Base-by-base conservation (phyloP, 2,797 vertebrate species). In the Pseudomugil gertrudae region DNA sequence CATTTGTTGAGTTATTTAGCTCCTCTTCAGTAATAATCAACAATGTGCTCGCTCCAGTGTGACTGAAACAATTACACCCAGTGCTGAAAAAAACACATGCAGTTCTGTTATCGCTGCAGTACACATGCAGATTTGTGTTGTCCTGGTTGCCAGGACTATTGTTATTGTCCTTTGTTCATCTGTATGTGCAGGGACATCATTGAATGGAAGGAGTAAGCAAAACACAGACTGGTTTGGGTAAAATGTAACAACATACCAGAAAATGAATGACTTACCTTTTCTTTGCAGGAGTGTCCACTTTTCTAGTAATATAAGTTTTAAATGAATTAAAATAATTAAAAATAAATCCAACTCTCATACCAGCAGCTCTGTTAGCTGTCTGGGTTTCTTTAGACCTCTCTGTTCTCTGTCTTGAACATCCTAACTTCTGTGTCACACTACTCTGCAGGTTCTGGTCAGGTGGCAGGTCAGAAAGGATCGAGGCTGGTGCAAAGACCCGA, bases 1-100 rank as follows among this genome's bases (percentile, higher is more conserved):
- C 87, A 93, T 93, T 52, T 43, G 52, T 52, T 78, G 68, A 84
- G 59, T 79, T 83, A 55, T 87, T 61, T 70, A 36, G 73, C 32
- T 67, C 47, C 59, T 76, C 55, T 75, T 79, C 57, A 69, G 63
- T 17, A 76, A 61, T 29, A 63, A 48, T 74, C 65, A 70, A 11
- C 50, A 62, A 66, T 51, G 54, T 69, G 69, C 51, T 76, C 65
- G 53, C 60, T 73, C 56, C 66, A 61, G 57, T 73, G 52, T 70
- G 55, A 69, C 19, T 38, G 51, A 61, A 66, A 54, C 45, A 55
- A 29, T 43, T 15, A 56, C 74, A 80, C 38, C 48, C 23, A 23
- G 21, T 19, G 23, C 55, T 53, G 56, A 38, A 47, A 40, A n/a
- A 69, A 71, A 65, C 23, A 74, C 0, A 52, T 0, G 21, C 7